Conservation (phyloP, 2,888 invertebrate species). For the Orgyia antiqua region DNA sequence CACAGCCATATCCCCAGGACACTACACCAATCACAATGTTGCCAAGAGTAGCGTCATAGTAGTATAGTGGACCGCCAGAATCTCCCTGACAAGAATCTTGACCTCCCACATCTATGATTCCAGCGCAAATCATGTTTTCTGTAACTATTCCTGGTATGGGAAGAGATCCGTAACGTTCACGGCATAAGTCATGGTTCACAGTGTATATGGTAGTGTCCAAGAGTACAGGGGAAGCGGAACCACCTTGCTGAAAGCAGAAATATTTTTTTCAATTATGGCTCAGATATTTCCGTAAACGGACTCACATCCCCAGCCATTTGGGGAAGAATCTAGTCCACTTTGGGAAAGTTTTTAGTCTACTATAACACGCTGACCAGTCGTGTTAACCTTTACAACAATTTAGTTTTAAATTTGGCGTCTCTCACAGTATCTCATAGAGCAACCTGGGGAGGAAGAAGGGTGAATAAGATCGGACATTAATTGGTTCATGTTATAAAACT, state of each 20-base stretch:
- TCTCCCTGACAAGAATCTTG: conserved; percentile 33
- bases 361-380: no score
- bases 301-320: no score
- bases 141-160: conserved; percentile 27
- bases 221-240: conserved; percentile 8
- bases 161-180: conserved; percentile 5
- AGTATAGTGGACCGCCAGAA: conserved; percentile 59
- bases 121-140: conserved; percentile 42
- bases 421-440: no score
- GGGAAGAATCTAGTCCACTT: no score
- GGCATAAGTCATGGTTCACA: conserved; percentile 5
- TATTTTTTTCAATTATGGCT: no score
- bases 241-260: conserved; percentile 12
- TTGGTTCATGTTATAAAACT: no score
- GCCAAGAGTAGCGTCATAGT: conserved; percentile 10
- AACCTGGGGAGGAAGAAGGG: no score
- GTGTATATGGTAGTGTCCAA: conserved; percentile 4
- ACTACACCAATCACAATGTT: conserved; percentile 55
- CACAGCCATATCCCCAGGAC: conserved; percentile 67
- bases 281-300: no score
- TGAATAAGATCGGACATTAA: no score
- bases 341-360: no score
- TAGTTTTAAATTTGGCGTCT: no score
- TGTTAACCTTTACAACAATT: no score
- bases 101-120: conserved; percentile 28